Percentiles rank a stretch among this genome's conserved stretches.
phyloP scores from a whole-genome alignment of 2,797 vertebrate genomes.

The Columba guinea region DNA sequence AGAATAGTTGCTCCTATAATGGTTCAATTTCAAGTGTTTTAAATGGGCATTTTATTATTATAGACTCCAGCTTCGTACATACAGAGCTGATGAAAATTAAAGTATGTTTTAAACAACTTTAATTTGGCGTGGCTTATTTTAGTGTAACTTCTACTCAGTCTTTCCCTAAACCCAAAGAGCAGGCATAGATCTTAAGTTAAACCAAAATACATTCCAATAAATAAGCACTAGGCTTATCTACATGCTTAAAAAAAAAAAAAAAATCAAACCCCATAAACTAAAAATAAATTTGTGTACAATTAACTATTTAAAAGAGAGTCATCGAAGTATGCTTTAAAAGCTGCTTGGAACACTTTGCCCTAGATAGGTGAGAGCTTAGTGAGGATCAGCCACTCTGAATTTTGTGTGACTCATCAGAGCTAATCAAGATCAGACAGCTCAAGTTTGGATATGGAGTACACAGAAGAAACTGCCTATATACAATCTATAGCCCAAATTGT shows the following conservation, averaged over 20 bases:
- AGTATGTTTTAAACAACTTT: neutral
- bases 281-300: neutral
- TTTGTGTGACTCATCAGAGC: neutral
- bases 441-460: neutral
- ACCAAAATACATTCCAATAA: neutral
- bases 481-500: neutral
- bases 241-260: neutral
- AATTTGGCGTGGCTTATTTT: neutral
- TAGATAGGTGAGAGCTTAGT: neutral
- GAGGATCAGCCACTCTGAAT: neutral
- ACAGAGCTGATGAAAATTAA: neutral
- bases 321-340: neutral
- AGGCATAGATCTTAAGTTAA: neutral
- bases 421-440: neutral
- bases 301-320: neutral
- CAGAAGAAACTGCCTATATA: neutral
- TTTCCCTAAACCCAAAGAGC: neutral
- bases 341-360: neutral
- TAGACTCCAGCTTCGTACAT: neutral
- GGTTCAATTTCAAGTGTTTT: neutral
- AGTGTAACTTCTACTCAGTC: neutral
- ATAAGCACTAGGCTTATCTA: neutral
- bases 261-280: neutral
- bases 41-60: neutral
- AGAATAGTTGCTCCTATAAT: neutral